A percentile compares a stretch with the other conserved stretches of the same genome.
Evolutionary conservation across 2,797 vertebrate species (phyloP).

Genomic region (Enteromius fasciolatus): DNA sequence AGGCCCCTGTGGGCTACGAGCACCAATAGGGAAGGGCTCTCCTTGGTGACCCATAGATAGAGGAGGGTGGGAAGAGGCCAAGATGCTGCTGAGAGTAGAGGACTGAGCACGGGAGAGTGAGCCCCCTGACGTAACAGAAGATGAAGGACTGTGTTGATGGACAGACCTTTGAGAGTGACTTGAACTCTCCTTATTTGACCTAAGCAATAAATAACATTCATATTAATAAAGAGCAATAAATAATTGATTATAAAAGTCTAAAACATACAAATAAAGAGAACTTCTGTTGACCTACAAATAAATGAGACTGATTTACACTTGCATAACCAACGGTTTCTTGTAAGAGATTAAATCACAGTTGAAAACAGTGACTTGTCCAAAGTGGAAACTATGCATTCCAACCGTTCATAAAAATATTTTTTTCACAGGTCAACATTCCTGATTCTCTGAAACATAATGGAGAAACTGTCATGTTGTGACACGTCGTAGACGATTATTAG

Average conservation of each 20-base stretch:
- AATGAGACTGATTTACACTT: not conserved
- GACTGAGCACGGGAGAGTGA: slow-evolving; percentile 92
- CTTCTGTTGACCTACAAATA: not conserved
- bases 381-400: slow-evolving; percentile 34
- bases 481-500: slow-evolving; percentile 60
- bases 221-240: slow-evolving; percentile 56
- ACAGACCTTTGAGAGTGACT: slow-evolving; percentile 82
- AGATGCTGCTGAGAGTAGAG: slow-evolving; percentile 83
- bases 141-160: slow-evolving; percentile 94
- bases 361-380: slow-evolving; percentile 12
- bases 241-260: not conserved
- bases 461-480: slow-evolving; percentile 63
- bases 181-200: slow-evolving; percentile 86
- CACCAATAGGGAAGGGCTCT: slow-evolving; percentile 76
- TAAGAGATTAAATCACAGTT: not conserved
- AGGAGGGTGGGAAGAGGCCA: slow-evolving; percentile 76
- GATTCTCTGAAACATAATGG: slow-evolving; percentile 57
- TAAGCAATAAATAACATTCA: slow-evolving; percentile 65
- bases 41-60: slow-evolving; percentile 77
- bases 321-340: slow-evolving; percentile 2
- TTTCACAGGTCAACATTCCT: slow-evolving; percentile 60
- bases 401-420: slow-evolving; percentile 43
- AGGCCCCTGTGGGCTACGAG: slow-evolving; percentile 68
- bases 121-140: slow-evolving; percentile 90
- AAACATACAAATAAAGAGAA: not conserved